Evolutionary conservation across 2,113 vertebrate genomes (phyloP), one percentile per base, ranked within the genome.

Genomic region (Rana temporaria): DNA sequence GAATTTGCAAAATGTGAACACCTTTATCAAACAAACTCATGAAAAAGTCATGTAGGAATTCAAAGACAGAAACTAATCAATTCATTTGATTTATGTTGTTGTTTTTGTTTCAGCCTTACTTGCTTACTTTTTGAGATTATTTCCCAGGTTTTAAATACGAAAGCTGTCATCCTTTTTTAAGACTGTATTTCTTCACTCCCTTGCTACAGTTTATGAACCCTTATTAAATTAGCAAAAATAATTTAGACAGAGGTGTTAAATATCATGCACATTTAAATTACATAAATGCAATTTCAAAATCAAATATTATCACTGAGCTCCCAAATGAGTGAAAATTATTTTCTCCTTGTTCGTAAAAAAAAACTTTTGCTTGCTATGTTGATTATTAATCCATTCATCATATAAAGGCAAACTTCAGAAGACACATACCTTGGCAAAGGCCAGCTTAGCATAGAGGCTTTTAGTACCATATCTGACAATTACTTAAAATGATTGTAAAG

Each of bases 31-130:
- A 75, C 71, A 26, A 75, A 75, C 69, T 67, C 62, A 75, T 67
- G 71, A 82, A 82, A 82, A 82, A 82, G 80, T 82, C 80, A 82
- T 66, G 71, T 59, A 6, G 70, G 80, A 75, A 75, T 81, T 74
- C 24, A 15, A 48, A 82, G 80, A 67, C 26, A 65, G 62, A 82
- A 82, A 82, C 75, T 42, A 75, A 67, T 75, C 30, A 42, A 42
- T 57, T 59, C 18, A 4, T 12, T 30, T 82, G 80, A 82, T 82
- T 82, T 75, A 82, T 57, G 52, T 34, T 16, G 26, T 67, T 82
- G 71, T 67, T 74, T 82, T 75, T 82, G 74, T 74, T 66, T 74
- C 56, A 71, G 34, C 64, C 79, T 73, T 65, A 73, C 70, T 66
- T 42, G 74, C 48, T 59, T 75, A 42, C 67, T 65, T 74, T 74